Evolutionary conservation across 2,113 vertebrate species (phyloP), one percentile per base, ranked within the genome.

Genomic region (Isurus oxyrinchus): DNA sequence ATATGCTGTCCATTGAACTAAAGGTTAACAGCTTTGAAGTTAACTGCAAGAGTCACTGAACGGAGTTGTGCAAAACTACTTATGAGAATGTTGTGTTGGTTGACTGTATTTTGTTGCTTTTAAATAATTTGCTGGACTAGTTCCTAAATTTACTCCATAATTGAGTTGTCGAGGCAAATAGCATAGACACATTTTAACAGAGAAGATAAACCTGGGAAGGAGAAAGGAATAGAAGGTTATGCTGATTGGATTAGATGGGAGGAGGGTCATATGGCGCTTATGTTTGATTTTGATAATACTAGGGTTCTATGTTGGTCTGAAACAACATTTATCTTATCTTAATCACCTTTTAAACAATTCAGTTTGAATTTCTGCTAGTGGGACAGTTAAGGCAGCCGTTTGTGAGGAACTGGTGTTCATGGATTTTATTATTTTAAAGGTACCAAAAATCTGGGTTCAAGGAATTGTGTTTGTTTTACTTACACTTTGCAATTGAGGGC

Each of bases 21-120:
- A 93, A 93, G 88, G 16, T 61, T 93, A 93, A 93, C 40, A 61
- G 57, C 88, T 93, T 93, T 93, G 13, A 93, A 93, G 88, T 61
- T 91, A 91, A 90, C 35, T 57, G 31, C 59, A 57, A 91, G 31
- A 93, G 57, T 14, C 31, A 93, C 14, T 93, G 88, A 31, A 59
- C 59, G 14, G 57, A 44, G 1, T 44, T 44, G 81, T 61, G 55
- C 31, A 3, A 14, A 61, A 5, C 57, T 61, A 93, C 14, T 61
- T 61, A 11, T 5, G 31, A n/a, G 55, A 31, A 59, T 93, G 31
- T 61, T 1, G 25, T 55, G 49, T 53, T 27, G 53, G 35, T 61
- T 93, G 35, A 21, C 31, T 21, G 72, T 35, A 13, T 84, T 84
- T 40, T 44, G 40, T 19, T 49, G 81, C 31, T 93, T 61, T 61